phyloP scores from a whole-genome alignment of 2,797 vertebrate species.

The Botia almorhae region DNA sequence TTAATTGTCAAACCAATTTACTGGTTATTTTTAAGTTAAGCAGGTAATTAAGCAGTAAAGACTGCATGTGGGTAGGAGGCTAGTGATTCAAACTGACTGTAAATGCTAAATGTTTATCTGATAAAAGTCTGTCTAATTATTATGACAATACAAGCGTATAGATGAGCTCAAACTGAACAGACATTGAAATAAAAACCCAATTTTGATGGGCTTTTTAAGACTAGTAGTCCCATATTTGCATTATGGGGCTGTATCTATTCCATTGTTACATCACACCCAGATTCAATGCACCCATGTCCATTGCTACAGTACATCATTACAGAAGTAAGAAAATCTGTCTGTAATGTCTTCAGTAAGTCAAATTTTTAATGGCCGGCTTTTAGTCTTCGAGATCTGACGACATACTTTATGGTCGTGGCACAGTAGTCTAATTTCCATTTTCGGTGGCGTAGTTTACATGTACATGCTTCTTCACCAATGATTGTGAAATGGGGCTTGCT shows the following conservation, averaged over 20 bases:
- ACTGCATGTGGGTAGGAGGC: too few relatives aligned
- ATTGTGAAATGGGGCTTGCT: background rate
- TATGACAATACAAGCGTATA: too few relatives aligned
- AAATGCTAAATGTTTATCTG: too few relatives aligned
- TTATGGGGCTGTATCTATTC: background rate
- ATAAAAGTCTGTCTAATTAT: too few relatives aligned
- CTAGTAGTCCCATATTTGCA: background rate
- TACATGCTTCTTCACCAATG: slow-evolving; percentile 10
- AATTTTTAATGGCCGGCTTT: slow-evolving; percentile 59
- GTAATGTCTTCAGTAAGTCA: slow-evolving; percentile 51
- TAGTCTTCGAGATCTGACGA: slow-evolving; percentile 63
- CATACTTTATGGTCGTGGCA: slow-evolving; percentile 59
- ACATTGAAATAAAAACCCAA: background rate
- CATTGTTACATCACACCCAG: slow-evolving; percentile 23
- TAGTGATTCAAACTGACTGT: too few relatives aligned
- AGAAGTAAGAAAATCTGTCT: slow-evolving; percentile 52
- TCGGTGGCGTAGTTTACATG: slow-evolving; percentile 12
- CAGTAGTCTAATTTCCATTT: slow-evolving; percentile 51
- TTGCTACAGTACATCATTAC: slow-evolving; percentile 46
- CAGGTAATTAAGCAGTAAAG: too few relatives aligned
- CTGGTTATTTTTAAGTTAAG: too few relatives aligned
- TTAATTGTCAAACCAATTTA: too few relatives aligned
- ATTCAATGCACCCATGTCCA: slow-evolving; percentile 44
- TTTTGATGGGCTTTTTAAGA: background rate
- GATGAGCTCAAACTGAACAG: background rate